A percentile compares a stretch with the other conserved stretches of the same genome.
These are phyloP conservation scores for Ammodramus savannarum DNA, from an alignment of 2,113 vertebrate genomes.

Conservation along the genomic window DNA sequence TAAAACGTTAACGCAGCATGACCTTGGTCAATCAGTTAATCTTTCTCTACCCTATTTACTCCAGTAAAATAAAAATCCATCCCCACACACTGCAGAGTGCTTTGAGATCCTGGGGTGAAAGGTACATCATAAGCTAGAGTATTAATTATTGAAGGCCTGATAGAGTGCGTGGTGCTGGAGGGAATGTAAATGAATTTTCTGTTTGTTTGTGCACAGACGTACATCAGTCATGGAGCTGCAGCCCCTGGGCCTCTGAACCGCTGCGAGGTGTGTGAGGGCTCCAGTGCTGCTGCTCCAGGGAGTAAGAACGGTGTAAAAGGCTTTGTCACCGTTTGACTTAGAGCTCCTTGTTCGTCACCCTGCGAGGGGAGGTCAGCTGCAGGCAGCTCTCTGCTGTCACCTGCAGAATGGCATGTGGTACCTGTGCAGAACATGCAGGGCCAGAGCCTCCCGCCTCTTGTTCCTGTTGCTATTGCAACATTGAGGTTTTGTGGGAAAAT, in stretches of 20 bases:
- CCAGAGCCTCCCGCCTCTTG: background rate
- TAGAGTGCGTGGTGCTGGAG: background rate
- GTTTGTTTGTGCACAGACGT: background rate
- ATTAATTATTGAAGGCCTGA: conserved; percentile 39
- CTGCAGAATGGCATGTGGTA: rapidly evolving
- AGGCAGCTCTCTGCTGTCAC: background rate
- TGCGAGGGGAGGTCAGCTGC: background rate
- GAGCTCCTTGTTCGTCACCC: background rate
- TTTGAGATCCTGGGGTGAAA: conserved; percentile 26
- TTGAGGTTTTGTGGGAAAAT: background rate
- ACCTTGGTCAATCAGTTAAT: conserved; percentile 37
- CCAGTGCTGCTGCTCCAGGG: background rate
- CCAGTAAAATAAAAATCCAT: background rate
- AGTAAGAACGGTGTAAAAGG: background rate
- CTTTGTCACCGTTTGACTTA: background rate
- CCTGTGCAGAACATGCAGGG: rapidly evolving
- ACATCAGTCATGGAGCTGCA: rapidly evolving
- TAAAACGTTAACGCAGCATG: background rate
- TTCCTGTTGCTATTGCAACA: background rate
- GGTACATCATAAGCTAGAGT: background rate
- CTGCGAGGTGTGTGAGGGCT: background rate
- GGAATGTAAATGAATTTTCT: background rate
- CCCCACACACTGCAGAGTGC: background rate
- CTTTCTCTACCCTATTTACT: conserved; percentile 14
- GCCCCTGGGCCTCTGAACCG: rapidly evolving